Percentiles rank a stretch among this genome's conserved stretches.
These are phyloP conservation scores for Crotophaga sulcirostris DNA, from an alignment of 2,113 vertebrate genomes.

Conservation along the genomic window DNA sequence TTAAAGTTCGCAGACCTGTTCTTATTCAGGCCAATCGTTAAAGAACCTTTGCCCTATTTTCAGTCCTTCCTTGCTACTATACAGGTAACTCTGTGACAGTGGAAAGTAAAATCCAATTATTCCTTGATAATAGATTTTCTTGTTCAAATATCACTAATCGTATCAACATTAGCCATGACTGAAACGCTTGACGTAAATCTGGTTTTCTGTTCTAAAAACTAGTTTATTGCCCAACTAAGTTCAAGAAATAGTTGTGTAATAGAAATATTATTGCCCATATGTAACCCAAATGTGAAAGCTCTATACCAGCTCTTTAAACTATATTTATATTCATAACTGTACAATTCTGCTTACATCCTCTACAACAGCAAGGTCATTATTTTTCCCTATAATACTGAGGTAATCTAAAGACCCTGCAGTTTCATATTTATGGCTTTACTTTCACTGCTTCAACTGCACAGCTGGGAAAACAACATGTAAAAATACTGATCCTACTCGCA, in stretches of 20 bases:
- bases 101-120: background rate
- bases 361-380: background rate
- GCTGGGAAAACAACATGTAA: background rate
- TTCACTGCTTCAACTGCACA: background rate
- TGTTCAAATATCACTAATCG: background rate
- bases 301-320: background rate
- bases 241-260: background rate
- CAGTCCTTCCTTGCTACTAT: background rate
- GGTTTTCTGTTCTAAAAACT: background rate
- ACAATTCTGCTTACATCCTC: background rate
- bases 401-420: background rate
- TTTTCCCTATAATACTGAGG: background rate
- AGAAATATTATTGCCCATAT: background rate
- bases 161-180: background rate
- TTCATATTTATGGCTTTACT: background rate
- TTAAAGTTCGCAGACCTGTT: background rate
- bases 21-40: background rate
- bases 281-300: background rate
- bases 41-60: background rate
- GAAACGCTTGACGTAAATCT: background rate
- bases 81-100: background rate
- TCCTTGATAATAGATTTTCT: background rate
- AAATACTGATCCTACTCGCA: background rate
- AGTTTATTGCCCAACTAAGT: background rate
- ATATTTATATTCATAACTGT: background rate